Conservation (phyloP, 2,888 invertebrate species). For the Trileptium ribeirensis region DNA sequence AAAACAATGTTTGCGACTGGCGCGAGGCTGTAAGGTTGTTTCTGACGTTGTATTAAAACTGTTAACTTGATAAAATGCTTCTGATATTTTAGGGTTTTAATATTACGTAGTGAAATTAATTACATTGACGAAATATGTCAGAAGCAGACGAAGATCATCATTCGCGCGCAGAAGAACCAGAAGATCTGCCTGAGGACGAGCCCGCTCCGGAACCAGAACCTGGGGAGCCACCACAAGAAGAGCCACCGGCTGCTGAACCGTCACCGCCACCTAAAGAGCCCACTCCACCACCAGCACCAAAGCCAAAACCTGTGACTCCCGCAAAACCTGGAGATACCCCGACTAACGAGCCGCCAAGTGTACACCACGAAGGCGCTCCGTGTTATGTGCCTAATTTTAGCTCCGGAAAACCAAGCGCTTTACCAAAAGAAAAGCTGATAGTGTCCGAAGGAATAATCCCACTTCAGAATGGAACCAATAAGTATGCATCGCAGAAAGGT, state of each 20-base stretch:
- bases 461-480: conserved; percentile 50
- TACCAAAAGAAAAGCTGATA: conserved; percentile 14
- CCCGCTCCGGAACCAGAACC: background rate
- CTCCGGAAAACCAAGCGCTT: conserved; percentile 15
- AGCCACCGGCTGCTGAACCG: background rate
- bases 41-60: too few relatives aligned
- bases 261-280: background rate
- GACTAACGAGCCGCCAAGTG: background rate
- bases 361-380: background rate
- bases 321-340: background rate
- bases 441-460: conserved; percentile 25
- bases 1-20: too few relatives aligned
- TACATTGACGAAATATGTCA: too few relatives aligned
- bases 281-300: background rate
- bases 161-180: background rate
- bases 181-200: background rate
- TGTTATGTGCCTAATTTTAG: background rate
- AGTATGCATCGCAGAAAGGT: conserved; percentile 50
- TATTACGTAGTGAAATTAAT: too few relatives aligned
- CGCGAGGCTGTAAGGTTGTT: too few relatives aligned
- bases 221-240: background rate
- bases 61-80: too few relatives aligned
- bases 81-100: too few relatives aligned
- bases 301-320: background rate
- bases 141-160: background rate